These are phyloP conservation scores for Eupeodes latifasciatus DNA, from an alignment of 2,888 invertebrate species.

Conservation along the genomic window DNA sequence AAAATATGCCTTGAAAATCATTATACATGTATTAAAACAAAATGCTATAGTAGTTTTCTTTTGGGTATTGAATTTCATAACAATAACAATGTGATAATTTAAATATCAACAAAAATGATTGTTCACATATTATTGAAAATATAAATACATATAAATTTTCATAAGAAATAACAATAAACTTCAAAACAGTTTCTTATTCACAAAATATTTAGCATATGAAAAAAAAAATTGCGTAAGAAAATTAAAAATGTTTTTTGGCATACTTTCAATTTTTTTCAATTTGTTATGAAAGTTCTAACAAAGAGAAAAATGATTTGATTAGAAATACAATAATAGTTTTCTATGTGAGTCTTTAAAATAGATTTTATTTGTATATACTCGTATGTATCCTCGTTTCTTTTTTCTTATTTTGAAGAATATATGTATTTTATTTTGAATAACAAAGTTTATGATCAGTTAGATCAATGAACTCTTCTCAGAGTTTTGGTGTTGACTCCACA, in stretches of 20 bases:
- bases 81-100: background rate
- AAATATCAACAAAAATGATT: background rate
- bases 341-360: too few relatives aligned
- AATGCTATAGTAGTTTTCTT: background rate
- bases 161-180: conserved; percentile 21
- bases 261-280: background rate
- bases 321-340: background rate
- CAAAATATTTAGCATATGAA: background rate
- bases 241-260: conserved; percentile 40
- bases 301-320: background rate
- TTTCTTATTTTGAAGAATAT: too few relatives aligned
- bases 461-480: too few relatives aligned
- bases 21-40: background rate
- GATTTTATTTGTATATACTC: too few relatives aligned
- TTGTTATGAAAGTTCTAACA: conserved; percentile 4
- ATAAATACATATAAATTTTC: background rate
- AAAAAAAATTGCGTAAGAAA: conserved; percentile 7
- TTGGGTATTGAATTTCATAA: background rate
- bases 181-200: background rate
- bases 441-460: too few relatives aligned
- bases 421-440: too few relatives aligned
- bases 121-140: background rate
- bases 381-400: too few relatives aligned
- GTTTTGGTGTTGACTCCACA: too few relatives aligned
- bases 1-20: background rate